Percentiles rank a stretch among this genome's conserved stretches.
Conservation (phyloP, 1,140 invertebrate genomes). For the Leptopilina clavipes region DNA sequence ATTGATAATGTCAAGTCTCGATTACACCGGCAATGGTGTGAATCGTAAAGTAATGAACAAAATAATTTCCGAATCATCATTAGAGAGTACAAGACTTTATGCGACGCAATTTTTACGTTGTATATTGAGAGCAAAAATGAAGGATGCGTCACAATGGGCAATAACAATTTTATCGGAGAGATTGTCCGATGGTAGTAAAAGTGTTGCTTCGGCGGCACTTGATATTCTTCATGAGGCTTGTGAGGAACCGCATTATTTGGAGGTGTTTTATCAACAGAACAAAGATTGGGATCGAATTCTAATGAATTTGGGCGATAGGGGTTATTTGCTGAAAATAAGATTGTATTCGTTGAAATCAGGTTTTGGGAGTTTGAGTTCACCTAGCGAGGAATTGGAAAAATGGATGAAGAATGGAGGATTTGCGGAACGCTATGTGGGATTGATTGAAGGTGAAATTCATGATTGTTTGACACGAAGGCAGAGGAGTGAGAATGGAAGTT, state of each 20-base stretch:
- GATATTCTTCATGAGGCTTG: slow-evolving; percentile 94
- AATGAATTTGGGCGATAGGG: slow-evolving; percentile 87
- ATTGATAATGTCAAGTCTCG: slow-evolving; percentile 90
- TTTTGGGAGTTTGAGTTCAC: slow-evolving; percentile 74
- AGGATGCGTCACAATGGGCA: slow-evolving; percentile 80
- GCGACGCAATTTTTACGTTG: slow-evolving; percentile 92
- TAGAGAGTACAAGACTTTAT: slow-evolving; percentile 88
- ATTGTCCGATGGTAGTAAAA: slow-evolving; percentile 85
- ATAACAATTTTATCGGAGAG: slow-evolving; percentile 87
- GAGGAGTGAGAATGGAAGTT: slow-evolving; percentile 86
- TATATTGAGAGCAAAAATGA: slow-evolving; percentile 83
- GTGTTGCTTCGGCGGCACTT: slow-evolving; percentile 86
- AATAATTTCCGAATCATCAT: slow-evolving; percentile 82
- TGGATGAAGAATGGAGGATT: slow-evolving; percentile 69
- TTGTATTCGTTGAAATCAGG: slow-evolving; percentile 86
- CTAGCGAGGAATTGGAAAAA: slow-evolving; percentile 68
- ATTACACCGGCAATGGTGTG: slow-evolving; percentile 84
- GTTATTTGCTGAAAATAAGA: slow-evolving; percentile 87
- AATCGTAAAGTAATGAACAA: slow-evolving; percentile 69
- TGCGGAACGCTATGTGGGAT: slow-evolving; percentile 84
- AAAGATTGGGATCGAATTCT: slow-evolving; percentile 72
- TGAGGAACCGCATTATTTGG: slow-evolving; percentile 88
- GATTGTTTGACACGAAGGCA: slow-evolving; percentile 91
- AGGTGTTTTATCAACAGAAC: slow-evolving; percentile 78
- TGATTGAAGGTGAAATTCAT: slow-evolving; percentile 91